Evolutionary conservation across 2,888 invertebrate genomes (phyloP).

Genomic region (Tryphoninae sp.): DNA sequence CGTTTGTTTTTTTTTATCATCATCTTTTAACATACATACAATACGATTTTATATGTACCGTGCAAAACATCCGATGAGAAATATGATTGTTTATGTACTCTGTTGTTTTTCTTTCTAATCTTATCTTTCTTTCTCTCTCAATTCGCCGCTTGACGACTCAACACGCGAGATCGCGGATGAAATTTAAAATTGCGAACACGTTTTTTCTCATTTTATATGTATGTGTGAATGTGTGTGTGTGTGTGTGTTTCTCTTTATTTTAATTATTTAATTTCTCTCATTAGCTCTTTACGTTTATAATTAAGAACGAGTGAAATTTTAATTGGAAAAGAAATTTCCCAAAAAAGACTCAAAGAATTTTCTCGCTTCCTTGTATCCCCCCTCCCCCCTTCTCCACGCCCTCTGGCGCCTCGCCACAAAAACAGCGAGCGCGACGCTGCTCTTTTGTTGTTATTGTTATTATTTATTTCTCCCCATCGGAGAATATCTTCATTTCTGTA

Average conservation of each 20-base stretch:
- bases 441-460: slow-evolving; percentile 5
- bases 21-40: slow-evolving; percentile 21
- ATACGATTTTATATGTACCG: slow-evolving; percentile 26
- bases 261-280: background rate
- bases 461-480: background rate
- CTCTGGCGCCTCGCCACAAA: slow-evolving; percentile 36
- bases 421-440: slow-evolving; percentile 38
- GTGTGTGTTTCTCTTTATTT: background rate
- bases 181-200: no score
- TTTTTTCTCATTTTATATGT: background rate
- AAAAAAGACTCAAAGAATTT: slow-evolving; percentile 16
- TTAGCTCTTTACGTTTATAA: background rate
- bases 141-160: slow-evolving; percentile 47
- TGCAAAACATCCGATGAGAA: slow-evolving; percentile 32
- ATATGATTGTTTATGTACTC: background rate
- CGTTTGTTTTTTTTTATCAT: slow-evolving; percentile 10
- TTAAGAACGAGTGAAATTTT: no score
- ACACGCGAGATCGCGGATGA: slow-evolving; percentile 4
- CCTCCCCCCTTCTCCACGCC: background rate
- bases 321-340: background rate
- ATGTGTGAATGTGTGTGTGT: background rate
- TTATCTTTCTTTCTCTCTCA: slow-evolving; percentile 33
- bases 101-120: background rate
- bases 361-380: slow-evolving; percentile 9
- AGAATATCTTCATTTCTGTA: background rate